Base-by-base conservation (phyloP, 2,113 vertebrate species). In the Odocoileus virginianus region DNA sequence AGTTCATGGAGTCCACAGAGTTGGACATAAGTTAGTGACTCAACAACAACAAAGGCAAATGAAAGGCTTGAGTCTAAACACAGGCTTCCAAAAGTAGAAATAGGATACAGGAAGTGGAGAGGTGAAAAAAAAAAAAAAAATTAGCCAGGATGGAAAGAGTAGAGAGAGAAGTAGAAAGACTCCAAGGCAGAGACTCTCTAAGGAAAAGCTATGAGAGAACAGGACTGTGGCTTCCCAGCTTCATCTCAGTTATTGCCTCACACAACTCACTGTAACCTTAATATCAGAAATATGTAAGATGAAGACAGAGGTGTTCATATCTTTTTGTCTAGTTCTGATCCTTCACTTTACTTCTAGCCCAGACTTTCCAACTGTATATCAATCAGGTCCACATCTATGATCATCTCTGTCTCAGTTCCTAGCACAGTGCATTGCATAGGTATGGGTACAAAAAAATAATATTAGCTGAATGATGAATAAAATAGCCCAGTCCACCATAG, bases 11-110 rank as follows among this genome's bases (percentile, higher is more conserved):
- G 71, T 76, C 40, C 40, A 76, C 67, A 76, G 71, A 43, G 71
- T 43, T 25, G 36, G 36, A 76, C 36, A 43, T 40, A 43, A 76
- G 23, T 76, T 43, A 76, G 71, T 0, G 2, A 43, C 40, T 76
- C 11, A 76, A 43, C 23, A 43, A 76, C 71, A 27, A 43, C 23
- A 76, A 76, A 43, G 36, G 40, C 21, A 43, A 27, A 76, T 43
- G 40, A 96, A 91, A 97, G 82, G 55, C 55, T 67, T 91, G 55
- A 47, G 50, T 97, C 96, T 94, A 91, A 96, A 97, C 87, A 88
- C 87, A 96, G 96, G 61, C 74, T 97, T 91, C 76, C 78, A 57
- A 96, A 91, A 96, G 76, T 84, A 87, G 76, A 96, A 95, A 83
- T 52, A 94, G 54, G 83, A 84, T 21, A 47, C n/a, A 94, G 87